phyloP scores from a whole-genome alignment of 2,113 vertebrate species.

The Camarhynchus parvulus region DNA sequence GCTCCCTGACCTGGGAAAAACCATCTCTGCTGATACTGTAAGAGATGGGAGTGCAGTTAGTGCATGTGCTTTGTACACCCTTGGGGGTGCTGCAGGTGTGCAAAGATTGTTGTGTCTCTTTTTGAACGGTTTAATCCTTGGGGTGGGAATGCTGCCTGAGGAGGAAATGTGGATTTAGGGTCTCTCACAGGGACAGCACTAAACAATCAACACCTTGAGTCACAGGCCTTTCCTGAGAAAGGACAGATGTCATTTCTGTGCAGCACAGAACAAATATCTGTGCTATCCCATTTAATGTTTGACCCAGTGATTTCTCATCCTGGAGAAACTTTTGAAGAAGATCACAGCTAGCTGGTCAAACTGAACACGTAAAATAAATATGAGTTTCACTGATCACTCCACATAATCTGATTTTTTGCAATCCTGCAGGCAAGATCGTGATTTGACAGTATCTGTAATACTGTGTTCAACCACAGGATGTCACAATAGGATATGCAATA shows the following conservation, averaged over 20 bases:
- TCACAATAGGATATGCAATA: conserved; percentile 18
- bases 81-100: not conserved
- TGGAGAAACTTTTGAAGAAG: not conserved
- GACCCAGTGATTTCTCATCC: not conserved
- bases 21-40: not conserved
- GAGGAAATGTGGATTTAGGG: not conserved
- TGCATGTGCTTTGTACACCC: rapidly evolving
- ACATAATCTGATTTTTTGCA: not conserved
- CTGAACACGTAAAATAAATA: rapidly evolving
- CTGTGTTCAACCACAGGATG: conserved; percentile 56
- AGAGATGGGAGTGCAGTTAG: not conserved
- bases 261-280: not conserved
- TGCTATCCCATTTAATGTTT: not conserved
- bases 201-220: rapidly evolving
- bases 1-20: not conserved
- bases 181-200: no score
- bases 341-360: not conserved
- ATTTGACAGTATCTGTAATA: not conserved
- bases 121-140: not conserved
- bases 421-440: rapidly evolving
- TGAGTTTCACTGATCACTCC: not conserved
- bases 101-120: not conserved
- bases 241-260: not conserved
- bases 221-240: not conserved
- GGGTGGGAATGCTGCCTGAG: not conserved